Evolutionary conservation across 2,797 vertebrate genomes (phyloP).

Genomic region (Anguilla anguilla): DNA sequence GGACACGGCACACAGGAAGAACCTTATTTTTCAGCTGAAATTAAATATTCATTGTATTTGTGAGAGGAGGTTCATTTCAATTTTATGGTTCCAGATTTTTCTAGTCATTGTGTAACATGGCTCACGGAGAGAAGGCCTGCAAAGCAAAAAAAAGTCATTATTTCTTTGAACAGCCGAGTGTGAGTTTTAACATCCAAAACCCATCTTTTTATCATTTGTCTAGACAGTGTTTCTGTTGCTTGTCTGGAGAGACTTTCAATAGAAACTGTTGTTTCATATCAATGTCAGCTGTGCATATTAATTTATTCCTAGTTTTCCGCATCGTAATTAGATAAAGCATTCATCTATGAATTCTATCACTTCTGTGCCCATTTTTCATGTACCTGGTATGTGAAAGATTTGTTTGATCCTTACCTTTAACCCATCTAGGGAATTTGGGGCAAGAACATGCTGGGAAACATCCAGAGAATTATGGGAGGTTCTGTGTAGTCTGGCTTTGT

Average conservation of each 20-base stretch:
- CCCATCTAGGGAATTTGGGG: not conserved
- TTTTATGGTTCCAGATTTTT: conserved; percentile 54
- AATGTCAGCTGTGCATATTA: not conserved
- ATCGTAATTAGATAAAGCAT: not conserved
- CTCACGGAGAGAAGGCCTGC: conserved; percentile 51
- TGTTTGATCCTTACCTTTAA: not conserved
- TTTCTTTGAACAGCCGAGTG: not conserved
- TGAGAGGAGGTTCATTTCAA: conserved; percentile 59
- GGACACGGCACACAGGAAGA: conserved; percentile 53
- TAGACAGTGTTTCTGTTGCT: not conserved
- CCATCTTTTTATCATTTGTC: not conserved
- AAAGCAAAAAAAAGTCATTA: conserved; percentile 43
- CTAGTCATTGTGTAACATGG: conserved; percentile 49
- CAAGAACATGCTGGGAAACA: not conserved
- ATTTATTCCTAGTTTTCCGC: not conserved
- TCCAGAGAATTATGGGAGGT: not conserved
- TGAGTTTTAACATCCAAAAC: not conserved
- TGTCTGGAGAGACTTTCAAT: not conserved
- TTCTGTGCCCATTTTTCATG: not conserved
- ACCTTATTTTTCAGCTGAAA: conserved; percentile 48
- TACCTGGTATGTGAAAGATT: not conserved
- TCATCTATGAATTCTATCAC: not conserved
- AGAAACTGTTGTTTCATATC: not conserved
- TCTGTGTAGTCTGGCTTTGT: not conserved
- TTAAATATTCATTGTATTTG: conserved; percentile 70